Conservation (phyloP, 2,797 vertebrate genomes). For the Bradypodion pumilum region DNA sequence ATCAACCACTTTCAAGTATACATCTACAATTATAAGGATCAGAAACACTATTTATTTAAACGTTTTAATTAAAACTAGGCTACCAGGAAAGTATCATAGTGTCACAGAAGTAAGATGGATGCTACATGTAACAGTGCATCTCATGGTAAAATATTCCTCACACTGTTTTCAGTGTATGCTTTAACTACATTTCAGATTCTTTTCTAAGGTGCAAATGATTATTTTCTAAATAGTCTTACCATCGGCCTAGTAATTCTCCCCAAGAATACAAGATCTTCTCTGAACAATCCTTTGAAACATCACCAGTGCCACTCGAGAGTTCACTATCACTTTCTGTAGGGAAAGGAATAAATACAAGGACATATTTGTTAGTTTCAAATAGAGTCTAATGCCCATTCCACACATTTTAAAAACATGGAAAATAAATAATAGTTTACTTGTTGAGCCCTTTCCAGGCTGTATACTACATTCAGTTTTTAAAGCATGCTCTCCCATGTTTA, state of each 20-base stretch:
- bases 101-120: background rate
- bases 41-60: background rate
- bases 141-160: background rate
- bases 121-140: background rate
- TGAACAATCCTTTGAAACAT: slow-evolving; percentile 98
- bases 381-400: background rate
- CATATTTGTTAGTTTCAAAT: slow-evolving; percentile 20
- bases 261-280: slow-evolving; percentile 98
- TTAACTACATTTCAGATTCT: background rate
- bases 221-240: slow-evolving; percentile 79
- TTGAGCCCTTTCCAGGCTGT: background rate
- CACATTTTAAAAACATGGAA: background rate
- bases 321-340: slow-evolving; percentile 93
- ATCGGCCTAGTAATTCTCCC: slow-evolving; percentile 93
- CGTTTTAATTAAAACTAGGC: background rate
- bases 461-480: background rate
- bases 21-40: background rate
- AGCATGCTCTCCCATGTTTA: no score
- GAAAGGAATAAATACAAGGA: slow-evolving; percentile 38
- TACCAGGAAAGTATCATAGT: background rate
- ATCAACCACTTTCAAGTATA: background rate
- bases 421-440: background rate
- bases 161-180: background rate
- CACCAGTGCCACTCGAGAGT: slow-evolving; percentile 96
- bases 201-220: slow-evolving; percentile 21